phyloP scores from a whole-genome alignment of 1,140 invertebrate species.

The Zelostemma sp. region DNA sequence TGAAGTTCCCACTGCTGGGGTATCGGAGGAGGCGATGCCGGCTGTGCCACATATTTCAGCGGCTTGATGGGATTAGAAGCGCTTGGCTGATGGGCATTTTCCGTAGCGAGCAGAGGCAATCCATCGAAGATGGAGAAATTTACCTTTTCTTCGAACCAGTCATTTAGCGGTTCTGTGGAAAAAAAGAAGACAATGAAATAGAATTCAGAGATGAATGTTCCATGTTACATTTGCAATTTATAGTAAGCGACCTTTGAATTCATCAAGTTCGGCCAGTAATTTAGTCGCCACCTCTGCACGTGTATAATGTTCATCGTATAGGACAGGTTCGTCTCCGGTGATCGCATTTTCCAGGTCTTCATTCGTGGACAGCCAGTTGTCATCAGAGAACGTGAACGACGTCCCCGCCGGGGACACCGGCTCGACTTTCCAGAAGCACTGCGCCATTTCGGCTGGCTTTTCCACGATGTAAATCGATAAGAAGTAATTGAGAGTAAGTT shows the following conservation, averaged over 20 bases:
- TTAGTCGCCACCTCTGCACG: constrained; percentile 26
- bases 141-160: constrained; percentile 79
- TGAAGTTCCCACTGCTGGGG: too few species aligned
- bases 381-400: constrained; percentile 15
- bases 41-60: constrained; percentile 20
- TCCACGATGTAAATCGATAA: constrained; percentile 17
- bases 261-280: constrained; percentile 10
- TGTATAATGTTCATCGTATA: constrained; percentile 24
- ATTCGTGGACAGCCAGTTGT: constrained; percentile 28
- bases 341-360: constrained; percentile 34
- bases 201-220: not conserved
- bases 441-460: constrained; percentile 22
- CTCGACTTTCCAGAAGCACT: constrained; percentile 31
- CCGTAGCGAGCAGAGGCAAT: constrained; percentile 64
- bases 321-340: constrained; percentile 16
- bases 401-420: constrained; percentile 14
- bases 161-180: constrained; percentile 76
- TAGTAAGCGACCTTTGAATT: constrained; percentile 23
- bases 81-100: constrained; percentile 65
- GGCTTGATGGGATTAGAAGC: constrained; percentile 21
- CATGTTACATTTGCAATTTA: too few species aligned
- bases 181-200: not conserved
- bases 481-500: constrained; percentile 16
- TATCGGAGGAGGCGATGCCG: not conserved
- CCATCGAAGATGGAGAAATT: constrained; percentile 78